Evolutionary conservation across 2,888 invertebrate genomes (phyloP), one percentile per base, ranked within the genome.

Genomic region (Polymixis lichenea): DNA sequence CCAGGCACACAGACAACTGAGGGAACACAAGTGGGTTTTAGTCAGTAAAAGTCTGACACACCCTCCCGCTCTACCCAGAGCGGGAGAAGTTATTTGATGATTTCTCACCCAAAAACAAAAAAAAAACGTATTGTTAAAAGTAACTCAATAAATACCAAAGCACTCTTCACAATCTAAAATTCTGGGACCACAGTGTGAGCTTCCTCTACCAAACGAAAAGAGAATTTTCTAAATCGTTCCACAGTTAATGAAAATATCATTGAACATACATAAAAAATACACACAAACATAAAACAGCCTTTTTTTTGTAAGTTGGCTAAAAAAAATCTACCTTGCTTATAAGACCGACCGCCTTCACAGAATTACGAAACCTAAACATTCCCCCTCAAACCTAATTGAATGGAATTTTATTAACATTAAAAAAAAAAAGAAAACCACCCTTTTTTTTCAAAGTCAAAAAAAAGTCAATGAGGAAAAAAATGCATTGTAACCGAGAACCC

Each of bases 401-500:
- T 17, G 25, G 38, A 53, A 38, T 25, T 51, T 53, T 51, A 43
- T 71, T 56, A 70, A 78, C 13, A 51, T 43, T 22, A 15, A 61
- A 43, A 55, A 61, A 49, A 4, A 61, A 19, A 58, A 55, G 7
- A 22, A 51, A 62, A 22, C 1, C 9, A 46, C 55, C 66, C 25
- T 28, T 66, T 51, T 11, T 53, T 60, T 17, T 60, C 64, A 60
- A 76, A 70, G 56, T 62, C 9, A 38, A 66, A 51, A 22, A 46
- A 66, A 51, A 22, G 13, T 53, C 58, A 49, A 65, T 25, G 28
- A 55, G 25, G 13, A 64, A 58, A 75, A 38, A 58, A 61, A 66
- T 62, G 77, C 67, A 60, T 49, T 66, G 65, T 65, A 46, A 67
- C 32, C n/a, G 15, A 25, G 22, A 49, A 19, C 64, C 55, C 60